Conservation (phyloP, 1,140 invertebrate species). For the Lethrus apterus region DNA sequence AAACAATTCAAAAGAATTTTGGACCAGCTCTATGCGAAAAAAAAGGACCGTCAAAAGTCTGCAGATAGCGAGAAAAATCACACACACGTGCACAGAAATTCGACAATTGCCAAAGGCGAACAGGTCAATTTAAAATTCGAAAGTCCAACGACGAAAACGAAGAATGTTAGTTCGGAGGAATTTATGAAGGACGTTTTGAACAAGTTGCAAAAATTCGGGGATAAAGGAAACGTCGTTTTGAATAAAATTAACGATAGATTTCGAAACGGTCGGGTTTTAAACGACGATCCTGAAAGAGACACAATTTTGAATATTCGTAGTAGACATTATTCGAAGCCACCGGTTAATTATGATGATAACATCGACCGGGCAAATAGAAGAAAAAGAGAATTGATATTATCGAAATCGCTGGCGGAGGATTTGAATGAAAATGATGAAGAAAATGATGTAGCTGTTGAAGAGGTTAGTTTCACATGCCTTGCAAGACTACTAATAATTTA, state of each 20-base stretch:
- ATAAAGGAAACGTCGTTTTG: conserved; percentile 47
- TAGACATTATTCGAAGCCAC: conserved; percentile 33
- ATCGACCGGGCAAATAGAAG: conserved; percentile 30
- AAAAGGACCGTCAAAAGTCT: conserved; percentile 14
- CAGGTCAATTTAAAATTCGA: conserved; percentile 30
- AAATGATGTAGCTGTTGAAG: conserved; percentile 52
- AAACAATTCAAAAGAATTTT: conserved; percentile 41
- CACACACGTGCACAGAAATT: conserved; percentile 33
- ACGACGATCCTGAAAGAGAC: conserved; percentile 18
- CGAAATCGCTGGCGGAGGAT: conserved; percentile 39
- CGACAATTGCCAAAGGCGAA: conserved; percentile 32
- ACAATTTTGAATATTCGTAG: conserved; percentile 23
- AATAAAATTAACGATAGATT: conserved; percentile 43
- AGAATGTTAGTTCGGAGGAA: conserved; percentile 45
- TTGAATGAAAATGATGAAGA: conserved; percentile 52
- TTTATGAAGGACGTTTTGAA: conserved; percentile 51
- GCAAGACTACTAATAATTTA: background rate
- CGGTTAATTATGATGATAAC: conserved; percentile 28
- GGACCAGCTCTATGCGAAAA: conserved; percentile 20
- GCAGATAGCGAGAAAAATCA: conserved; percentile 4
- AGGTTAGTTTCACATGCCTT: conserved; percentile 40
- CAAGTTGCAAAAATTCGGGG: conserved; percentile 48
- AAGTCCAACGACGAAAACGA: conserved; percentile 6
- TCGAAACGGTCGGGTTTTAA: conserved; percentile 18
- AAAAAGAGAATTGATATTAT: conserved; percentile 39